Conservation (phyloP, 2,888 invertebrate species). For the Torymus auratus region DNA sequence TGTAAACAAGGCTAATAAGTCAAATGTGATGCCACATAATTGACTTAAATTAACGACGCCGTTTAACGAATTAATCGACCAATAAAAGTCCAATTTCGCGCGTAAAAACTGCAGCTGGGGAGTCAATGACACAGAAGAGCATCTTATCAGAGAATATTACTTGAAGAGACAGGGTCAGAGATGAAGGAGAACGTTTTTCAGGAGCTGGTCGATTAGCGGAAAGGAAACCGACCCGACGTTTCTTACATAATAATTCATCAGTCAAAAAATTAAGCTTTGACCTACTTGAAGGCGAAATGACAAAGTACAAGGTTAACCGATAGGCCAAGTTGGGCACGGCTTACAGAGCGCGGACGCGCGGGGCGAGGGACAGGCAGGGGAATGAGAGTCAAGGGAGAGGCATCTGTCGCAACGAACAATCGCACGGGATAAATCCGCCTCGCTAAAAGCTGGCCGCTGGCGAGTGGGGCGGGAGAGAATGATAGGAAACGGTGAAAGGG, state of each 20-base stretch:
- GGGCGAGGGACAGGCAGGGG: not conserved
- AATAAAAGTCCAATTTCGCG: not conserved
- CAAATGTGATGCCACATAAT: constrained; percentile 9
- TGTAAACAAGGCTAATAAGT: constrained; percentile 41
- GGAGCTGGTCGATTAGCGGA: no score
- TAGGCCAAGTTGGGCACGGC: constrained; percentile 10
- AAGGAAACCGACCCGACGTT: constrained; percentile 51
- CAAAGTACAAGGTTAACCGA: constrained; percentile 46
- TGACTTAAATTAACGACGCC: not conserved
- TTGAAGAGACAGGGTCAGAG: not conserved
- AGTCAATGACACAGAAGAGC: no score
- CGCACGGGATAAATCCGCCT: not conserved
- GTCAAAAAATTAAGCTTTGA: constrained; percentile 55
- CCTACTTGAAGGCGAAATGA: constrained; percentile 48
- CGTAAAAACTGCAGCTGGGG: no score
- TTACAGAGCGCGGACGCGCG: not conserved
- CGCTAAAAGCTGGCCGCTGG: no score
- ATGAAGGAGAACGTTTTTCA: not conserved
- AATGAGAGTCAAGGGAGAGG: not conserved
- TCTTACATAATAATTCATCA: constrained; percentile 69
- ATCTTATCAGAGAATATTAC: not conserved
- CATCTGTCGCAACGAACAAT: not conserved
- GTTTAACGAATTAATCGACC: not conserved
- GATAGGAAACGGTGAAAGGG: constrained; percentile 12
- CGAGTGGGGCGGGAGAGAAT: not conserved